A percentile compares a stretch with the other conserved stretches of the same genome.
phyloP scores from a whole-genome alignment of 2,113 vertebrate species.

The Sakesphorus luctuosus region DNA sequence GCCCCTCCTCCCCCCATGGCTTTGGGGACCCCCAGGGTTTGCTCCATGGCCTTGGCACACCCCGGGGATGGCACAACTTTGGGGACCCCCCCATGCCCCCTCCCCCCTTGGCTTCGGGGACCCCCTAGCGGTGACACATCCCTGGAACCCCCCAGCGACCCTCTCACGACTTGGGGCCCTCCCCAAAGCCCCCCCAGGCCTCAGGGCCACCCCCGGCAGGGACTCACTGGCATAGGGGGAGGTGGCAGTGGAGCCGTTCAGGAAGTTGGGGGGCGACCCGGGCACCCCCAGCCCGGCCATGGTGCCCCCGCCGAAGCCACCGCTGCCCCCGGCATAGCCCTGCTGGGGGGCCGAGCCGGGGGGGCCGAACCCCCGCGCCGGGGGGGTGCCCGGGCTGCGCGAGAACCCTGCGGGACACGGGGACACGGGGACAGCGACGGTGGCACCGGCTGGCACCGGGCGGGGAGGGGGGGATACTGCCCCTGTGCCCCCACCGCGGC shows the following conservation, averaged over 20 bases:
- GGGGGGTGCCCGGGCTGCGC: slow-evolving; percentile 88
- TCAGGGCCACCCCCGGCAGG: neutral
- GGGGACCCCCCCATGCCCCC: too few species aligned
- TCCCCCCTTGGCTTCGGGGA: neutral
- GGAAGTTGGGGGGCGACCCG: slow-evolving; percentile 90
- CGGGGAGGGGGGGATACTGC: too few species aligned
- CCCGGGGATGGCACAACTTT: neutral
- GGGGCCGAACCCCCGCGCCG: slow-evolving; percentile 84
- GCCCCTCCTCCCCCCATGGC: too few species aligned
- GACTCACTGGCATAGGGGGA: slow-evolving; percentile 96
- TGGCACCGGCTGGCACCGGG: neutral
- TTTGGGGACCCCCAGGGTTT: neutral
- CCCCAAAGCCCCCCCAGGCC: too few species aligned
- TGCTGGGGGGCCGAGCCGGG: slow-evolving; percentile 93
- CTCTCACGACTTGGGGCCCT: too few species aligned
- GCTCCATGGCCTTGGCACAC: neutral
- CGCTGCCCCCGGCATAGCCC: slow-evolving; percentile 86
- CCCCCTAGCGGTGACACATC: rapidly evolving
- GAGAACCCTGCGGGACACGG: slow-evolving; percentile 81
- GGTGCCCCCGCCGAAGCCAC: slow-evolving; percentile 82
- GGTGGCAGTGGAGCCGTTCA: slow-evolving; percentile 92
- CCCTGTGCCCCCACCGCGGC: neutral
- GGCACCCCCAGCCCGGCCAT: slow-evolving; percentile 92
- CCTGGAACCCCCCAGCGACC: neutral
- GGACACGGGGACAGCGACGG: neutral